Evolutionary conservation across 2,888 invertebrate genomes (phyloP).

Genomic region (Lagria hirta): DNA sequence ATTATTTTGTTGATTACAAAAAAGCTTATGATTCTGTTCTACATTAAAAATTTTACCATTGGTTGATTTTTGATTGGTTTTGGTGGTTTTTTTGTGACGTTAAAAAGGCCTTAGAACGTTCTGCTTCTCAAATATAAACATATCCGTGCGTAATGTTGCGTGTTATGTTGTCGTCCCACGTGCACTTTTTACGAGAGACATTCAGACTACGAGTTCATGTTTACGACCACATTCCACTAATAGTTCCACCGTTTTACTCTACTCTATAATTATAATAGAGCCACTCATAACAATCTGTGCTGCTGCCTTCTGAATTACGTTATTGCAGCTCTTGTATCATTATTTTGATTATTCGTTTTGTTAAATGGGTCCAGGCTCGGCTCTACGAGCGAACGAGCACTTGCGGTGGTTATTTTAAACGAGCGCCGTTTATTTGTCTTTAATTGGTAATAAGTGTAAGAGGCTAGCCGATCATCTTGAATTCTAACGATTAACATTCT

Average conservation of each 20-base stretch:
- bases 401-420: slow-evolving; percentile 20
- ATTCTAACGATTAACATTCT: slow-evolving; percentile 14
- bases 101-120: too few species aligned
- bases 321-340: slow-evolving; percentile 21
- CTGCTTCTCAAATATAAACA: slow-evolving; percentile 32
- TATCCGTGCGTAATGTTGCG: slow-evolving; percentile 37
- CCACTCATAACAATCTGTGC: slow-evolving; percentile 28
- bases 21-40: too few species aligned
- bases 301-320: slow-evolving; percentile 24
- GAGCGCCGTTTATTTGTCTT: slow-evolving; percentile 19
- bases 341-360: slow-evolving; percentile 12
- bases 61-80: too few species aligned
- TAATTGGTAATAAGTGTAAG: slow-evolving; percentile 20
- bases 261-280: slow-evolving; percentile 30
- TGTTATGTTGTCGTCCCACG: slow-evolving; percentile 25
- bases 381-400: too few species aligned
- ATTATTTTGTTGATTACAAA: too few species aligned
- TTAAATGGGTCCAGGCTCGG: slow-evolving; percentile 13
- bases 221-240: slow-evolving; percentile 32
- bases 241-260: slow-evolving; percentile 28
- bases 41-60: too few species aligned
- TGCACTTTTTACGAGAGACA: slow-evolving; percentile 24
- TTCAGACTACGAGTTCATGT: slow-evolving; percentile 26
- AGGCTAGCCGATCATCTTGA: slow-evolving; percentile 5
- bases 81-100: too few species aligned